These are phyloP conservation scores for Pteropus rufus DNA, from an alignment of 2,797 vertebrate species.

Conservation along the genomic window DNA sequence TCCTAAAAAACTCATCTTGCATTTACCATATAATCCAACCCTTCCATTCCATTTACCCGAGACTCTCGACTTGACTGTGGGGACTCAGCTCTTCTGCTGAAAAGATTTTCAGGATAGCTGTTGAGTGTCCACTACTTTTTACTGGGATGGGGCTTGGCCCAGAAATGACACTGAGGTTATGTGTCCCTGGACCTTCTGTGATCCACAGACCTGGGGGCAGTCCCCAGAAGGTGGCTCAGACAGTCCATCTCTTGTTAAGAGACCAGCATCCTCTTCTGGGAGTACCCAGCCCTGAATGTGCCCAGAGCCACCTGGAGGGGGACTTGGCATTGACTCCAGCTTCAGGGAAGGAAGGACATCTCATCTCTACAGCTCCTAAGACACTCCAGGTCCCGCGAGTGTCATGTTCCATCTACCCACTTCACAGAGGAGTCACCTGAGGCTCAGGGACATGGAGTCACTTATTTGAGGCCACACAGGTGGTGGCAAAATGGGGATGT, in stretches of 20 bases:
- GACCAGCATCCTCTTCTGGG: neutral
- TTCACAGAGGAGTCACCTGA: neutral
- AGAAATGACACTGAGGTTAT: neutral
- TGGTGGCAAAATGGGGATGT: neutral
- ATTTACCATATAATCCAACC: rapidly evolving
- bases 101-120: neutral
- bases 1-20: neutral
- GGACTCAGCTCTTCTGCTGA: neutral
- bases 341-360: neutral
- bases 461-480: neutral
- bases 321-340: neutral
- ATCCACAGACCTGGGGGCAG: neutral
- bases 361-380: neutral
- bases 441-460: neutral
- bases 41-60: neutral
- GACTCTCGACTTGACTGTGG: neutral
- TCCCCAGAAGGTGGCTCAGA: neutral
- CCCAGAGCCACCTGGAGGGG: neutral
- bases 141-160: neutral
- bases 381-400: no score
- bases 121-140: neutral
- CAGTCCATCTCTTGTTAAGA: neutral
- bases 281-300: neutral
- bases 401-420: neutral
- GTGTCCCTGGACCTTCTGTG: neutral